Base-by-base conservation (phyloP, 30 jellyfish, hydroid and myxozoan genomes). In the Aurelia coerulea region DNA sequence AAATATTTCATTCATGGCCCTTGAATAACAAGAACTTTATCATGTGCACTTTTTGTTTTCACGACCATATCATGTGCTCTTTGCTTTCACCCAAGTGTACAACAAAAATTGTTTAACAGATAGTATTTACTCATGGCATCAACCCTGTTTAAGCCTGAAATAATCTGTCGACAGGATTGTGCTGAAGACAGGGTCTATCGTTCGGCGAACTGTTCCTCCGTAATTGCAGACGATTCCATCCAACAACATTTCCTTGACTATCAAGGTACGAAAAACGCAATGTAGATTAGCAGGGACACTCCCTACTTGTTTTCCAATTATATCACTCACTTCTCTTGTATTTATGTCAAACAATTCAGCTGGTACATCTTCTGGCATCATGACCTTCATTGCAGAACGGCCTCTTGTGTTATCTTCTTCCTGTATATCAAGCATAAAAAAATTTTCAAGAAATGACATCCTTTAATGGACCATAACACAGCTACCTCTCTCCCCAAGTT, bases 131-230 rank as follows among this genome's bases (percentile, higher is more conserved):
- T n/a, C n/a, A n/a, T n/a, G n/a, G n/a, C n/a, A n/a, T n/a, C n/a
- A n/a, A n/a, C n/a, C n/a, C n/a, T n/a, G n/a, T n/a, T 39, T 70
- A 67, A 10, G 81, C 81, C 64, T 70, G 81, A 10, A 33, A 19
- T n/a, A n/a, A n/a, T n/a, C n/a, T n/a, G n/a, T n/a, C n/a, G n/a
- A n/a, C n/a, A n/a, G n/a, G n/a, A n/a, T n/a, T n/a, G n/a, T n/a
- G n/a, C n/a, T n/a, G 8, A 31, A 32, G 2, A 10, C 35, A 41
- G 67, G 81, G 5, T 70, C 33, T 2, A 32, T 18, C 5, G 81
- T 19, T 0, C 63, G 81, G 12, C 35, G 23, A 10, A 70, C 67
- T 13, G 64, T 16, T 29, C 34, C 81, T 70, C 81, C 81, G 32
- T 70, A 70, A 41, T 29, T 33, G 33, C 81, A 70, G 2, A 15